Evolutionary conservation across 2,888 invertebrate genomes (phyloP), one percentile per base, ranked within the genome.

Genomic region (Dysmachus trigonus): DNA sequence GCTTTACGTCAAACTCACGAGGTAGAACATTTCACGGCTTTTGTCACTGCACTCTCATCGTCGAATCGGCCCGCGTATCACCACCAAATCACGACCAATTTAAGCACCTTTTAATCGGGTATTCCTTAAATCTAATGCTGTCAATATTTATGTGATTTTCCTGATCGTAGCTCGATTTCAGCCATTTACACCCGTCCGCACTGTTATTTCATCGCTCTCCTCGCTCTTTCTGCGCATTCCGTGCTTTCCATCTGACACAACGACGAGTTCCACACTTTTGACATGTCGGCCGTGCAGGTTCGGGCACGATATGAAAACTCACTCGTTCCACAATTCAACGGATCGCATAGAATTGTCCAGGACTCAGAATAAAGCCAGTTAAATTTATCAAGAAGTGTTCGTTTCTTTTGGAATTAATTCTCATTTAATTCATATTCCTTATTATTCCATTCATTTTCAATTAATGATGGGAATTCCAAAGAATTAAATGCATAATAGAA

Each of bases 151-250:
- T 38, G 27, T 33, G 35, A 33, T 82, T 82, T 82, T 10, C 18
- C n/a, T 18, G 33, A 31, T 82, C 62, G n/a, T 18, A 82, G 15
- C 6, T 62, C 81, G 22, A 82, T 82, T 86, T 79, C 33, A 30
- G 33, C 74, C 72, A 47, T 77, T 31, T 41, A 84, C 79, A 86
- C 85, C 79, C 35, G 53, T 62, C 62, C 30, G 79, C 47, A 86
- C 73, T 85, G 85, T 85, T 81, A 81, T 85, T 72, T 62, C 74
- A 73, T 62, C n/a, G 74, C 81, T 76, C 51, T 30, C 71, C 33
- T 31, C 62, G 73, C 62, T 41, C 33, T 38, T 73, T 86, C 81
- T 85, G 86, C 85, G 85, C 85, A 86, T 72, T 85, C 77, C 10
- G 35, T 81, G 81, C 79, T 51, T 33, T 31, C 51, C 31, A 33